These are phyloP conservation scores for Cerastis rubricosa DNA, from an alignment of 2,888 invertebrate species.

Conservation along the genomic window DNA sequence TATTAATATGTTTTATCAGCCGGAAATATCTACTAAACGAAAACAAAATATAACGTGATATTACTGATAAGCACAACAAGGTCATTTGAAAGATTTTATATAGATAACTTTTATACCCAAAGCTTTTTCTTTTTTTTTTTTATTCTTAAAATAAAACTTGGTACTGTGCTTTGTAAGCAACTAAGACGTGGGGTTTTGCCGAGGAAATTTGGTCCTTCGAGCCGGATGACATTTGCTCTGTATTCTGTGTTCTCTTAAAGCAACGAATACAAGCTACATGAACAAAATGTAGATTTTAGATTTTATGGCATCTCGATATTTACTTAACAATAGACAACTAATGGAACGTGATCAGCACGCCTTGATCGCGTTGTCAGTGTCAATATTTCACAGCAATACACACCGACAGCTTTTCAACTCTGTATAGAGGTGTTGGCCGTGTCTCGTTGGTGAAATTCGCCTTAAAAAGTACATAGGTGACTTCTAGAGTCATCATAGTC, in stretches of 20 bases:
- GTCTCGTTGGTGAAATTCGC: not conserved
- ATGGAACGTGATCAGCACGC: not conserved
- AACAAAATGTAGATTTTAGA: not conserved
- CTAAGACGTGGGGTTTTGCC: no score
- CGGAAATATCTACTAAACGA: not conserved
- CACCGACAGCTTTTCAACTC: not conserved
- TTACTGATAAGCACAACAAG: constrained; percentile 27
- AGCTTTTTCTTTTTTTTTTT: no score
- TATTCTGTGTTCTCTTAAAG: not conserved
- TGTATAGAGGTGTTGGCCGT: not conserved
- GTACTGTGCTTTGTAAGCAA: not conserved
- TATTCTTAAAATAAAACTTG: not conserved
- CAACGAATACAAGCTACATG: not conserved
- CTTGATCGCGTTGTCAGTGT: not conserved
- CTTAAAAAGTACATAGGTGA: not conserved
- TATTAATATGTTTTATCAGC: constrained; percentile 29
- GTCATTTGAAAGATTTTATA: not conserved
- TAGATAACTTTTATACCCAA: not conserved
- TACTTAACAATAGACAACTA: not conserved
- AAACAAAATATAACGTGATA: constrained; percentile 7
- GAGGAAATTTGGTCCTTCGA: not conserved
- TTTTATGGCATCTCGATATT: not conserved
- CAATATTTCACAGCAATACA: not conserved
- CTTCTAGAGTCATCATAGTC: not conserved
- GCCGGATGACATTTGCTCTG: not conserved